Evolutionary conservation across 2,888 invertebrate genomes (phyloP).

Genomic region (Cosmopolites sordidus): DNA sequence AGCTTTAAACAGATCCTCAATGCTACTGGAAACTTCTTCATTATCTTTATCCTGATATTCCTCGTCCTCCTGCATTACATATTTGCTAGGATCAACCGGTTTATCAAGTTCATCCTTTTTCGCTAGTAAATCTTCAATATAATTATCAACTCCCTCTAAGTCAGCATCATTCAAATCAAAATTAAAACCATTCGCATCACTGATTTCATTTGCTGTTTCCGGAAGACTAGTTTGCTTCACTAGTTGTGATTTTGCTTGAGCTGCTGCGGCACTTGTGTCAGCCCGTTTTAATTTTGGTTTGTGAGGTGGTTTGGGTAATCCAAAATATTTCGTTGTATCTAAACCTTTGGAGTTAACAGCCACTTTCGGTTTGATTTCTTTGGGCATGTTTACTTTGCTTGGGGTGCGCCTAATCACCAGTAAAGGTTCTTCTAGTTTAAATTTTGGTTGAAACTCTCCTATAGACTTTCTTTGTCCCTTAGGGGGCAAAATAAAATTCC

Average conservation of each 20-base stretch:
- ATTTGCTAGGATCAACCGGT: constrained; percentile 41
- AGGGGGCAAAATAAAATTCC: constrained; percentile 42
- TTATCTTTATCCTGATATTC: constrained; percentile 26
- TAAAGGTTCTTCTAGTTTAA: constrained; percentile 39
- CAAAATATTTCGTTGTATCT: constrained; percentile 48
- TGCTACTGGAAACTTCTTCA: constrained; percentile 42
- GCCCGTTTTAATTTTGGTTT: constrained; percentile 29
- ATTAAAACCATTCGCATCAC: constrained; percentile 38
- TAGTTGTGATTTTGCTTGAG: constrained; percentile 26
- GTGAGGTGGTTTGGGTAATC: constrained; percentile 30
- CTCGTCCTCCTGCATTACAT: constrained; percentile 27
- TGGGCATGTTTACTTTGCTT: constrained; percentile 45
- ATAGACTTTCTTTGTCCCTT: constrained; percentile 40
- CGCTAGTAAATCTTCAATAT: constrained; percentile 45
- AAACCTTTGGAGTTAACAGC: constrained; percentile 41
- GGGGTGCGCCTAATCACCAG: constrained; percentile 48
- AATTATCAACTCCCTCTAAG: constrained; percentile 44
- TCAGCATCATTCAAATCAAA: constrained; percentile 47
- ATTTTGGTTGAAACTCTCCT: constrained; percentile 42
- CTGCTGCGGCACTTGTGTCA: constrained; percentile 27
- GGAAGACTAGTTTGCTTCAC: constrained; percentile 41
- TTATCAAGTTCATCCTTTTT: constrained; percentile 46
- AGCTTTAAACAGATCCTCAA: constrained; percentile 47
- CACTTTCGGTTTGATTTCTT: constrained; percentile 47
- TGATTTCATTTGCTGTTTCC: constrained; percentile 33